Evolutionary conservation across 2,888 invertebrate species (phyloP).

Genomic region (Drosophila limbata): DNA sequence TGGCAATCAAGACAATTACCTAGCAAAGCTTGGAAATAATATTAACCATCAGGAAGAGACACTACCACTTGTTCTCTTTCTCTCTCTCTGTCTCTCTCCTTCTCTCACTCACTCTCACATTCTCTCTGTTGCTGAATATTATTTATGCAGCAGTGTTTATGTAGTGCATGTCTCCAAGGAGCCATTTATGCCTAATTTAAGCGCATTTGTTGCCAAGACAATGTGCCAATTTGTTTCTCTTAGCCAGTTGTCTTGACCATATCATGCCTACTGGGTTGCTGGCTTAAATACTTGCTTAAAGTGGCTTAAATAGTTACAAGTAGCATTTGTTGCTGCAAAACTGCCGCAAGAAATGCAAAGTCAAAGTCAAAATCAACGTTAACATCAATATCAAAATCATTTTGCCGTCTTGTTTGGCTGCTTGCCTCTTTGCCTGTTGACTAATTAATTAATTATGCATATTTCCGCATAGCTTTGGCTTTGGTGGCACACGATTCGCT

Average conservation of each 20-base stretch:
- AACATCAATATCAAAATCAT: constrained; percentile 35
- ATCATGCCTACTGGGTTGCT: constrained; percentile 12
- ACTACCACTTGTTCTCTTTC: constrained; percentile 8
- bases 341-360: constrained; percentile 42
- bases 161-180: constrained; percentile 59
- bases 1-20: constrained; percentile 73
- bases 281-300: constrained; percentile 28
- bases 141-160: constrained; percentile 69
- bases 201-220: constrained; percentile 64
- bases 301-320: constrained; percentile 20
- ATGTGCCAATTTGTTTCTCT: constrained; percentile 54
- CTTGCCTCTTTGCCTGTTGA: constrained; percentile 34
- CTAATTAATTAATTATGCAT: constrained; percentile 78
- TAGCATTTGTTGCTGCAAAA: neutral
- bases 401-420: constrained; percentile 13
- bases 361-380: constrained; percentile 31
- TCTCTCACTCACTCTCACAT: neutral
- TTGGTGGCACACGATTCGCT: constrained; percentile 51
- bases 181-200: constrained; percentile 67
- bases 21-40: constrained; percentile 42
- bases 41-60: constrained; percentile 17
- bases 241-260: constrained; percentile 26
- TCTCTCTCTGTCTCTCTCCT: constrained; percentile 19
- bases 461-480: constrained; percentile 68
- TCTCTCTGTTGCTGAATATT: constrained; percentile 66